Conservation (phyloP, 1,140 invertebrate species). For the Frieseomelitta varia region DNA sequence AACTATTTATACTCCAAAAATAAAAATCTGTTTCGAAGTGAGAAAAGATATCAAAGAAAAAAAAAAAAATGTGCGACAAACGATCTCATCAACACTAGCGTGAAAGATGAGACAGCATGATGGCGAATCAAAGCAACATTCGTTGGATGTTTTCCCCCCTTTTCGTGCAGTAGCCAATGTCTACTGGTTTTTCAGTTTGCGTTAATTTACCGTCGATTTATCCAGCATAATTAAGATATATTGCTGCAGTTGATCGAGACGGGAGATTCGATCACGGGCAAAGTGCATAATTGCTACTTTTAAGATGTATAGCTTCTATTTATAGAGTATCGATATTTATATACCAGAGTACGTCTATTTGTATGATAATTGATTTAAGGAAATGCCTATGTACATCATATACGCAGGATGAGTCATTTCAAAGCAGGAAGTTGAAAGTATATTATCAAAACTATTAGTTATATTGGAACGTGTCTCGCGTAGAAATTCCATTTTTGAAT, state of each 20-base stretch:
- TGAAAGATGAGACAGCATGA: not conserved
- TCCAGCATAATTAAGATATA: not conserved
- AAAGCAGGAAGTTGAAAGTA: no score
- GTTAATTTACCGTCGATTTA: not conserved
- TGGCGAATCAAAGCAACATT: not conserved
- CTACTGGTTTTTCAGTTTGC: not conserved
- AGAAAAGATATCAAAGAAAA: not conserved
- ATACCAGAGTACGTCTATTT: not conserved
- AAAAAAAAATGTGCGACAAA: not conserved
- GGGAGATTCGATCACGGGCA: no score
- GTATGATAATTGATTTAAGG: conserved; percentile 20
- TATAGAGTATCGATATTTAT: conserved; percentile 9
- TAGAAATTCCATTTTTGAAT: no score
- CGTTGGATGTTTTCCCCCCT: not conserved
- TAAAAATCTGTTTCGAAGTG: not conserved
- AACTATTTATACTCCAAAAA: no score
- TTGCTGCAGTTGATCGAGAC: not conserved
- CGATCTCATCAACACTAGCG: no score
- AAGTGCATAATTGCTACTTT: not conserved
- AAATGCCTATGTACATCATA: not conserved
- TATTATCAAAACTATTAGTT: no score
- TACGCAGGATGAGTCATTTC: no score
- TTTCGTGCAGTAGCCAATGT: not conserved
- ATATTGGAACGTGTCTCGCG: no score
- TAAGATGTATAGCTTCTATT: conserved; percentile 27